Evolutionary conservation across 2,113 vertebrate genomes (phyloP), one percentile per base, ranked within the genome.

Genomic region (Protobothrops mucrosquamatus): DNA sequence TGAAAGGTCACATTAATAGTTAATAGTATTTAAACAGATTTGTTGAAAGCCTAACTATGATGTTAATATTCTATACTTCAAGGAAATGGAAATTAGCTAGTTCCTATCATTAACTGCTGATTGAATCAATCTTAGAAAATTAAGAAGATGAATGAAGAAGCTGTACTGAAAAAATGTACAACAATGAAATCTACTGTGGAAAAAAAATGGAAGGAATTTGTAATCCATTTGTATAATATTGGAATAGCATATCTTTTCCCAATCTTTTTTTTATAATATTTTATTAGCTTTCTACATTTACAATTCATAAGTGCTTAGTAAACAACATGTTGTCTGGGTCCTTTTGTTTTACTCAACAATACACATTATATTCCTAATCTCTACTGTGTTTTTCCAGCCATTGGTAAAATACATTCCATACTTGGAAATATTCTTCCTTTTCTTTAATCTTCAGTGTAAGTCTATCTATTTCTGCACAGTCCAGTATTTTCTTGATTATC

Each of bases 1-100:
- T 90, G 86, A 90, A 93, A 90, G 92, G 74, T 85, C 92, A 93
- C 88, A 39, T 93, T 86, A 90, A 52, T 64, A 57, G 74, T 90
- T 86, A 93, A 52, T 87, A 57, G 55, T 39, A 86, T 61, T 86
- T 81, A 86, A 24, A 86, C 3, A 43, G 57, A 86, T 54, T 23
- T 23, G 55, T 18, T 64, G 81, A n/a, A 89, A 93, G 51, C 74
- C 88, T 86, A 61, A 93, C 85, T 87, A 54, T 9, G 39, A 14
- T 20, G 48, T 15, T 61, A 51, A 89, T 56, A 57, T 89, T 92
- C 39, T 48, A 29, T 52, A 52, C 23, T 59, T 46, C 92, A 85
- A 93, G 74, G 92, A 59, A 59, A 61, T 57, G 54, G 88, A 89
- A 59, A 93, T 93, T 81, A 89, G 74, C 11, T 90, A 69, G 88